phyloP scores from a whole-genome alignment of 2,113 vertebrate genomes.

The Thunnus thynnus region DNA sequence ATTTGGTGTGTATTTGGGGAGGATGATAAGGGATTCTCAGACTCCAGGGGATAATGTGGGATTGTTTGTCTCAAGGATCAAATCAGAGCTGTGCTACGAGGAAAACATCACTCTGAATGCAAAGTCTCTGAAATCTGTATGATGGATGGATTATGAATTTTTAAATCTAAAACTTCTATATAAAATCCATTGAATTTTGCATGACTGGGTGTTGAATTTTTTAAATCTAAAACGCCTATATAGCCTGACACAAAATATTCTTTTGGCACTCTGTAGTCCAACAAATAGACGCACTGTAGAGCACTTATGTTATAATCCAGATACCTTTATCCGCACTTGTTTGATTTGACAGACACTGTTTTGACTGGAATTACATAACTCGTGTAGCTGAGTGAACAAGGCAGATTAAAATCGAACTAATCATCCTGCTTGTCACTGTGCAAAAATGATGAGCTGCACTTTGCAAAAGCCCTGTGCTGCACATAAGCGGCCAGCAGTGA shows the following conservation, averaged over 20 bases:
- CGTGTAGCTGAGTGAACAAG: not conserved
- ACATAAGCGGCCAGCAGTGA: slow-evolving; percentile 18
- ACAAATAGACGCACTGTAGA: not conserved
- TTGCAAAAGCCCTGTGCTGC: slow-evolving; percentile 7
- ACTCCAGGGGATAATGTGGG: slow-evolving; percentile 53
- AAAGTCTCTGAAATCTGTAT: slow-evolving; percentile 27
- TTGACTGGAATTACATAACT: not conserved
- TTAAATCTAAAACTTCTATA: not conserved
- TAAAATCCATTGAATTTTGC: not conserved
- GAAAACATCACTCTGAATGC: slow-evolving; percentile 20
- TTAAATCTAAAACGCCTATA: not conserved
- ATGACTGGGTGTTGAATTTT: slow-evolving; percentile 5
- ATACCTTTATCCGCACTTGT: not conserved
- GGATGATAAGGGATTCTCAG: slow-evolving; percentile 49
- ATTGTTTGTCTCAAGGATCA: slow-evolving; percentile 57
- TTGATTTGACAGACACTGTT: not conserved
- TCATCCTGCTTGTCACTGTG: not conserved
- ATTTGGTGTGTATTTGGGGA: slow-evolving; percentile 46
- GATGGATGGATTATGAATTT: slow-evolving; percentile 25
- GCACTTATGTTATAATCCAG: not conserved
- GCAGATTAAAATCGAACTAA: slow-evolving; percentile 1
- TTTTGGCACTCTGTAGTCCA: not conserved
- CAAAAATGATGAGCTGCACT: not conserved
- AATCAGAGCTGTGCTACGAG: slow-evolving; percentile 25
- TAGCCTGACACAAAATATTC: not conserved